Base-by-base conservation (phyloP, 2,113 vertebrate genomes). In the Nansenia antarctica region DNA sequence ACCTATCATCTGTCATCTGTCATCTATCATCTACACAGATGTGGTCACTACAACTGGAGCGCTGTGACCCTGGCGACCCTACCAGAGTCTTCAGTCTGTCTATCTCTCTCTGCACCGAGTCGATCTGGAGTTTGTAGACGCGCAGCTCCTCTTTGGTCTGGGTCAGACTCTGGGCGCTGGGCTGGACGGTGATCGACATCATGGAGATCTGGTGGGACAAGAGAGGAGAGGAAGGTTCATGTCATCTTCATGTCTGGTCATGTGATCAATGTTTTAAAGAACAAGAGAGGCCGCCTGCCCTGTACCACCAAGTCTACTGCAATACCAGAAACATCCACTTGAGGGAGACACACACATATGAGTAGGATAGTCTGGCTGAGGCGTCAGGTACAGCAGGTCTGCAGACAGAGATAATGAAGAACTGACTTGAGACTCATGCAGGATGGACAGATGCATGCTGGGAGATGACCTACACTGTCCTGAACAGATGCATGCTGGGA, bases 61-160 rank as follows among this genome's bases (percentile, higher is more conserved):
- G n/a, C n/a, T n/a, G n/a, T n/a, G n/a, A n/a, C n/a, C n/a, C n/a
- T n/a, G n/a, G n/a, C n/a, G n/a, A 6, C 39, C 82, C 35, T 62
- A 89, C 88, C 79, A 80, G 22, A 34, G 76, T n/a, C 68, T 87
- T 88, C 61, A 90, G 62, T 4, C 88, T 79, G 27, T 90, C 87
- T 2, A 90, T 87, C 63, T 90, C 88, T 26, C 88, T 75, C 29
- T 83, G 79, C 53, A 90, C 62, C 14, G 87, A 84, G 60, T 90
- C 88, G 1, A 89, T 81, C 78, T 90, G 87, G 9, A 86, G 85
- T 64, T 85, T 88, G 49, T 82, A 72, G 42, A 83, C 37, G 8
- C 82, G 69, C 52, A 86, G 74, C 31, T 89, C 86, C 24, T 90
- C 85, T 39, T 87, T 90, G 54, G 61, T 65, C n/a, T 79, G 9